Evolutionary conservation across 2,797 vertebrate species (phyloP), one percentile per base, ranked within the genome.

Genomic region (Hapalemur alaotrensis): DNA sequence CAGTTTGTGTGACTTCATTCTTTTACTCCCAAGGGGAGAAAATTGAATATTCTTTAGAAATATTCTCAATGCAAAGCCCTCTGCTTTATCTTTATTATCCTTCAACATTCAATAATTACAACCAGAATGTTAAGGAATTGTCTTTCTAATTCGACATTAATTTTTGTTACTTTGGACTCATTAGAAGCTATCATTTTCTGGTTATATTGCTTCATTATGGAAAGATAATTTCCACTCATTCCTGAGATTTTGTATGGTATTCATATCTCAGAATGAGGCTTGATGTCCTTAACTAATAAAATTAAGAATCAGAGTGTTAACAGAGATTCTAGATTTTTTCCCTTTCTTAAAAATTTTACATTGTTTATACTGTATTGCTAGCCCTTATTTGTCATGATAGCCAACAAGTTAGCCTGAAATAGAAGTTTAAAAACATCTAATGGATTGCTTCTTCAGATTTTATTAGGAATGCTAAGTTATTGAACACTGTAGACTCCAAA

Each of bases 121-220:
- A 46, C 48, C n/a, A 92, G 59, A 89, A 57, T 76, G 17, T 22
- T 73, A 46, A 54, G 43, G 75, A 63, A 52, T 75, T 18, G 86
- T 75, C 30, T 89, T 75, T 73, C 54, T 14, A 93, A 78, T 65
- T 46, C 38, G 22, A 1, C 20, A 59, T 65, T 35, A 88, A 5
- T 38, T 57, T 93, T 89, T 81, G 25, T 41, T 72, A 72, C 25
- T 89, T 85, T 91, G 13, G 5, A 28, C 79, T 95, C 28, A 30
- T 93, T 93, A 65, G 54, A 67, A 91, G n/a, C 75, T 85, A 22
- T 85, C 20, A 28, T 82, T 85, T 95, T 35, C n/a, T 91, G 82
- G 14, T 80, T 79, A 30, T 65, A 52, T 72, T 75, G 22, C 67
- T 96, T 72, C 15, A 28, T 63, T 90, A 35, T 79, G 25, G 25